Base-by-base conservation (phyloP, 2,888 invertebrate genomes). In the Drosophila histrio region DNA sequence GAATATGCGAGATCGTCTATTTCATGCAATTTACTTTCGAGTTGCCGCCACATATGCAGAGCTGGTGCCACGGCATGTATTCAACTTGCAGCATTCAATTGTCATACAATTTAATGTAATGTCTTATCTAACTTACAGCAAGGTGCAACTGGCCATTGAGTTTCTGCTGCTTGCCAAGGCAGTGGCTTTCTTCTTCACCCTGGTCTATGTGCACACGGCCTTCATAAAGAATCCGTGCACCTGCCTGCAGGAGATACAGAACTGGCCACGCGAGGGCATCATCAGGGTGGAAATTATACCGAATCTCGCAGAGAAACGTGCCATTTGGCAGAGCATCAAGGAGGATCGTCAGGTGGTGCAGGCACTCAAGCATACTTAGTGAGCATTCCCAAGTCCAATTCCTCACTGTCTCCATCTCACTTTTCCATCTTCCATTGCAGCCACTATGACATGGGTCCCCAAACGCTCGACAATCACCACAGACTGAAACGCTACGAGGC, bases 211-310 rank as follows among this genome's bases (percentile, higher is more conserved):
- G 89, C 99, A 99, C 90, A 94, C 97, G 90, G 96, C 96, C 70
- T 98, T 99, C 92, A 97, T 98, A 43, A 95, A 97, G 88, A 95
- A 97, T 67, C 98, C 99, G 6, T 96, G 97, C 56, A 97, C 97
- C 82, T 99, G 99, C 91, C 93, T 99, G 80, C 95, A 97, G 90
- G 95, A 97, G 91, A 95, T 98, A 28, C 95, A 96, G 89, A 94
- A 95, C 9, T 99, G 99, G 99, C 99, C 99, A 0, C 93, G 97
- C 67, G 97, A 98, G 92, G 99, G 99, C 3, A 97, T 99, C 77
- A 93, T 99, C 15, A 81, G 91, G 28, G 91, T 91, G 56, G 91
- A 91, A 78, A 90, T 91, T n/a, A 86, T 91, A 50, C 90, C 90
- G 0, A 82, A 91, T 71, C 62, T 91, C 52, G 79, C 88, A 11